Conservation (phyloP, 2,888 invertebrate genomes). For the Parelbella ahira region DNA sequence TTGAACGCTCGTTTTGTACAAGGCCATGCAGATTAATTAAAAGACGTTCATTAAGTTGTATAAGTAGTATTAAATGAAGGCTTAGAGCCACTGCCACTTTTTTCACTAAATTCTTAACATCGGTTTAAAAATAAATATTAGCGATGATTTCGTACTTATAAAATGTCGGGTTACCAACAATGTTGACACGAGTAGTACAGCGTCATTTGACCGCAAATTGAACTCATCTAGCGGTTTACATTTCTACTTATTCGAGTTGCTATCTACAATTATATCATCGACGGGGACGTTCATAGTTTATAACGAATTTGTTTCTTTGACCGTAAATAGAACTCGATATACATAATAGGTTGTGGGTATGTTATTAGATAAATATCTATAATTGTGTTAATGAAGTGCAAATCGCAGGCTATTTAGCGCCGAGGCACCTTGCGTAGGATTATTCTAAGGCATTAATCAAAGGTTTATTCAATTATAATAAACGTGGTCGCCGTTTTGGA, state of each 20-base stretch:
- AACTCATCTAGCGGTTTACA: constrained; percentile 13
- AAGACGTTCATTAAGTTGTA: constrained; percentile 23
- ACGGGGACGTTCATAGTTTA: constrained; percentile 4
- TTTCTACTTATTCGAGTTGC: constrained; percentile 7
- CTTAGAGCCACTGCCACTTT: constrained; percentile 11
- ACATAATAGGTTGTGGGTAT: constrained; percentile 13
- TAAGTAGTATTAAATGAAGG: constrained; percentile 15
- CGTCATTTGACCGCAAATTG: constrained; percentile 13
- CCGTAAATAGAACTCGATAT: constrained; percentile 14
- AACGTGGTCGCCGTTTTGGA: constrained; percentile 11
- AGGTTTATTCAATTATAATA: constrained; percentile 13
- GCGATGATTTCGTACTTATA: constrained; percentile 6
- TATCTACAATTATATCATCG: constrained; percentile 13
- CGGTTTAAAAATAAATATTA: constrained; percentile 15
- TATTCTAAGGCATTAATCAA: constrained; percentile 23
- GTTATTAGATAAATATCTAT: constrained; percentile 26
- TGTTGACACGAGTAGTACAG: constrained; percentile 1
- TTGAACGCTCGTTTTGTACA: constrained; percentile 15
- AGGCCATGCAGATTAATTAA: constrained; percentile 23
- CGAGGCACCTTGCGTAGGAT: constrained; percentile 23
- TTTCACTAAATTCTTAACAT: background rate
- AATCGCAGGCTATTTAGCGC: constrained; percentile 21
- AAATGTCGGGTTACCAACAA: background rate
- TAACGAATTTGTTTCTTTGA: constrained; percentile 19
- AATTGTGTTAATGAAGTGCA: constrained; percentile 30